These are phyloP conservation scores for Macrotis lagotis DNA, from an alignment of 2,113 vertebrate genomes.

Conservation along the genomic window DNA sequence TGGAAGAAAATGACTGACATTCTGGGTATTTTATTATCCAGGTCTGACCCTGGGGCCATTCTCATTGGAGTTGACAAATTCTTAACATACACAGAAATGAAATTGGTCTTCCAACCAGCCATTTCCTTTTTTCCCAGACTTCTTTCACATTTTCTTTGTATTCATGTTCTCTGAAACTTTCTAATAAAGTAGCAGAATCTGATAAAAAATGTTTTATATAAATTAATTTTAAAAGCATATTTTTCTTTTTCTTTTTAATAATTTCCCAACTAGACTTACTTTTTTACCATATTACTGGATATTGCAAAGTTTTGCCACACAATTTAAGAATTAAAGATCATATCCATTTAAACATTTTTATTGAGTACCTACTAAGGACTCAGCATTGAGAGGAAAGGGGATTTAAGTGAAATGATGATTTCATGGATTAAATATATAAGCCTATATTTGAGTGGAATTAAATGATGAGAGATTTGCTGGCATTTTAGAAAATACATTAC, in stretches of 20 bases:
- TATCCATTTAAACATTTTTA: not conserved
- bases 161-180: not conserved
- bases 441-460: not conserved
- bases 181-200: not conserved
- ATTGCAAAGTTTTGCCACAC: not conserved
- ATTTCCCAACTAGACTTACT: not conserved
- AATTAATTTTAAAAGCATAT: not conserved
- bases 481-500: not conserved
- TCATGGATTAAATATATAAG: not conserved
- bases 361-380: not conserved
- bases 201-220: not conserved
- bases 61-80: not conserved
- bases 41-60: not conserved
- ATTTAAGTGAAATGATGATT: not conserved
- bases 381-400: not conserved
- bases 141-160: not conserved
- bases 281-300: not conserved
- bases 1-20: not conserved
- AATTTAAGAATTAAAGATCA: not conserved
- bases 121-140: not conserved
- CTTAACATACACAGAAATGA: not conserved
- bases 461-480: not conserved
- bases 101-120: not conserved
- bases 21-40: not conserved
- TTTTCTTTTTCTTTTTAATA: not conserved